Base-by-base conservation (phyloP, 2,888 invertebrate genomes). In the Apodemia hepburni region DNA sequence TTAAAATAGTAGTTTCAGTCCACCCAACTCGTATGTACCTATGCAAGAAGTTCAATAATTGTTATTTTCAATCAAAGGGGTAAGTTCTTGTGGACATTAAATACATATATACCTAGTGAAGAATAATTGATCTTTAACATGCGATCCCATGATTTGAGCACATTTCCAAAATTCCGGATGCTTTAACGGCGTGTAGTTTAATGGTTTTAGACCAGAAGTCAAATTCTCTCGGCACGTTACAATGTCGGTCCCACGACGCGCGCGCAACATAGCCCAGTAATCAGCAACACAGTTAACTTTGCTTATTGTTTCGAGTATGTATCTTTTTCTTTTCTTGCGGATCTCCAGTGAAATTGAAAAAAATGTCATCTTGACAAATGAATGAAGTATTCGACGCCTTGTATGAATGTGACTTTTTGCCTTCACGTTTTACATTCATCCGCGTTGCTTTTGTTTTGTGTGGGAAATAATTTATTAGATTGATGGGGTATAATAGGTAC, bases 261-360 rank as follows among this genome's bases (percentile, higher is more conserved):
- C 18, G 18, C 17, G 51, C 22, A 22, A 12, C 54, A 5, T 27
- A 51, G 6, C 22, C 54, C 54, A 7, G 54, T 22, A 54, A 54
- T 22, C 22, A 22, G 1, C 18, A 12, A 22, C 18, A 54, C 54
- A 54, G 54, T 54, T 54, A 54, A 54, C 54, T 27, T 27, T 22
- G 54, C 54, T 57, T 57, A 57, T 57, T 57, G 54, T 57, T 57
- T 57, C 27, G n/a, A 29, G 54, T 15, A 29, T 12, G 29, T 57
- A 15, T 2, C 76, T 87, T 87, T 87, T 87, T 87, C 78, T 79
- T 73, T 72, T 75, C 71, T 76, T 69, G 70, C 72, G 70, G 71
- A 73, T 76, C 72, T 76, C 75, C 69, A 77, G 82, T 80, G 85
- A 85, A 87, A 87, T 81, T 79, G 58, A 65, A 68, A 70, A 69